Percentiles rank a stretch among this genome's conserved stretches.
phyloP scores from a whole-genome alignment of 2,113 vertebrate genomes.

The Neotragus pygmaeus region DNA sequence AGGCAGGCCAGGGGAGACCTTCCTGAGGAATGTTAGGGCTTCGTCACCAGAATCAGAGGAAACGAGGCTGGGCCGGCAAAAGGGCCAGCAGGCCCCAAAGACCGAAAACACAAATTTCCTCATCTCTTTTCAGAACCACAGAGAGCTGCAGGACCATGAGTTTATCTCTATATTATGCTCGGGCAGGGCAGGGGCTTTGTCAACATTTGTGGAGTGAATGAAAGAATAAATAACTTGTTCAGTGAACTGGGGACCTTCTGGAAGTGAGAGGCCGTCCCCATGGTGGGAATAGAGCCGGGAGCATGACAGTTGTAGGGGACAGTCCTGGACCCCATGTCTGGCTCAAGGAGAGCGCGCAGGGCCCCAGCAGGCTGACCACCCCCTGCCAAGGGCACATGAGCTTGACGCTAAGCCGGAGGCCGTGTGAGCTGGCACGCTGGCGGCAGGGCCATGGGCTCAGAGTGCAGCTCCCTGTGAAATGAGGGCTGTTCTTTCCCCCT shows the following conservation, averaged over 20 bases:
- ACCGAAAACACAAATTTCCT: background rate
- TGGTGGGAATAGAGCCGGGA: background rate
- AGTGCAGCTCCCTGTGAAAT: background rate
- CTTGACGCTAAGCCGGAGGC: background rate
- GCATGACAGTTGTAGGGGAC: too few relatives aligned
- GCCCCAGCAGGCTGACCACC: fast-evolving
- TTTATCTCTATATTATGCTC: background rate
- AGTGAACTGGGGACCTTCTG: background rate
- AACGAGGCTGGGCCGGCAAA: background rate
- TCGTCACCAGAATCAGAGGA: background rate
- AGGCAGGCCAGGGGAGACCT: background rate
- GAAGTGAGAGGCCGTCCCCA: background rate
- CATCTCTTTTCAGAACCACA: background rate
- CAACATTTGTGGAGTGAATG: conserved; percentile 31
- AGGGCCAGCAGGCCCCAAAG: background rate
- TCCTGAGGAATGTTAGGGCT: background rate
- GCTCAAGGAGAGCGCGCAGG: background rate
- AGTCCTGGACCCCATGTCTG: background rate
- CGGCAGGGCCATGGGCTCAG: background rate
- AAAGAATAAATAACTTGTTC: conserved; percentile 50
- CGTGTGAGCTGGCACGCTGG: fast-evolving
- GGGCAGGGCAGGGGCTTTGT: background rate
- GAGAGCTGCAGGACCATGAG: background rate
- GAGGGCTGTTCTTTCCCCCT: background rate
- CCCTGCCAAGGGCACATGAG: background rate